phyloP scores from a whole-genome alignment of 2,113 vertebrate species.

The Pedionomus torquatus region DNA sequence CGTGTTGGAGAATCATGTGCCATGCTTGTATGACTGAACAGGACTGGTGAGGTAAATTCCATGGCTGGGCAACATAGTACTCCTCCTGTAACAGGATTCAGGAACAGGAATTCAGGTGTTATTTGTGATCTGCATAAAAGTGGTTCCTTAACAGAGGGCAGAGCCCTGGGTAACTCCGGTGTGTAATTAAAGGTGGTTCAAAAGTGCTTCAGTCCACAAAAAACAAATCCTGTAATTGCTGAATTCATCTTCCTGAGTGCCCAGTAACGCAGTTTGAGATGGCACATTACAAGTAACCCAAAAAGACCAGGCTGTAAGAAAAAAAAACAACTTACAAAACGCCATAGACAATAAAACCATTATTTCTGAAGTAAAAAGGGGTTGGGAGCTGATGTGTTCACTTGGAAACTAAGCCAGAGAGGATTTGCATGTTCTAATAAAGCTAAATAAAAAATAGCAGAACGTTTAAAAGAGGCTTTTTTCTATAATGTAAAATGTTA shows the following conservation, averaged over 20 bases:
- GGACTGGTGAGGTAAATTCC: not conserved
- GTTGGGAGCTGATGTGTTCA: not conserved
- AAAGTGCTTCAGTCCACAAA: not conserved
- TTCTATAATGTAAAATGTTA: conserved; percentile 39
- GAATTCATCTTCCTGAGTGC: not conserved
- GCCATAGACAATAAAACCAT: not conserved
- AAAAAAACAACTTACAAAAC: conserved; percentile 9
- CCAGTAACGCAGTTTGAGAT: not conserved
- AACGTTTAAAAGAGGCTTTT: conserved; percentile 56
- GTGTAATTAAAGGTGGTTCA: not conserved
- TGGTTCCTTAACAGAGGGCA: not conserved
- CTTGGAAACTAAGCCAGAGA: conserved; percentile 8
- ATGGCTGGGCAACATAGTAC: not conserved
- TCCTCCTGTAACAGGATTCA: not conserved
- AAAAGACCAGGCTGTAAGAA: not conserved
- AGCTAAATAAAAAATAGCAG: conserved; percentile 27
- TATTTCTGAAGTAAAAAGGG: not conserved
- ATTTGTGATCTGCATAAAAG: not conserved
- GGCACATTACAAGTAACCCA: not conserved
- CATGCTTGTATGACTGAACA: not conserved
- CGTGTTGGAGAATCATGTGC: fast-evolving
- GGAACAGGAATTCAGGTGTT: not conserved
- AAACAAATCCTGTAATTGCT: not conserved
- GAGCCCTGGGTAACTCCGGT: not conserved
- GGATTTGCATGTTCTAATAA: conserved; percentile 29